Base-by-base conservation (phyloP, 1,140 invertebrate genomes). In the Sycophila sp. region DNA sequence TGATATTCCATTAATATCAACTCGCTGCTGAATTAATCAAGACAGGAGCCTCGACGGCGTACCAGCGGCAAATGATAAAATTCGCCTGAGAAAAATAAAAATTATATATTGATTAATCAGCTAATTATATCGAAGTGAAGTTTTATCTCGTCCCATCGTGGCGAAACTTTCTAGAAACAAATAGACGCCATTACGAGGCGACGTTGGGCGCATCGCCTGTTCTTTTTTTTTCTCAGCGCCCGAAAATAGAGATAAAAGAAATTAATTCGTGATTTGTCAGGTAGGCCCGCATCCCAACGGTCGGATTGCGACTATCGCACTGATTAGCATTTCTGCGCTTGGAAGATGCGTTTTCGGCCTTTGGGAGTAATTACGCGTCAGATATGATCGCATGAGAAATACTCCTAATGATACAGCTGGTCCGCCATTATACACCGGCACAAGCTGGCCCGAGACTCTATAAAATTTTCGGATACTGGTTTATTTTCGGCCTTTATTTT, bases 351-450 rank as follows among this genome's bases (percentile, higher is more conserved):
- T 30, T 53, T n/a, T 53, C 24, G 51, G 15, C 24, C 6, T 13
- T 53, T 28, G 40, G 19, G 30, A 42, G 40, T 59, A 68, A 68
- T 68, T 67, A 67, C 40, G 17, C 17, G 1, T 8, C 42, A 58
- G 55, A 59, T 68, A 68, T 17, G 30, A 68, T 59, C 42, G 40
- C 22, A 15, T 38, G 32, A 68, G 65, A 59, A 68, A 59, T 64
- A 17, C 22, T 49, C 1, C 34, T 69, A 60, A 69, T 69, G 47
- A 69, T 62, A 60, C 24, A 22, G n/a, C 30, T 59, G 55, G 17
- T 26, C 32, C 26, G 8, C 22, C 58, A 53, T 51, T 36, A 59
- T 34, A 56, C 38, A 66, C 17, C 42, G 42, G 42, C 22, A 42
- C 8, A 17, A 10, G 4, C 40, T 22, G 36, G 51, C 17, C 66